Conservation (phyloP, 2,797 vertebrate genomes). For the Lycodopsis pacificus region DNA sequence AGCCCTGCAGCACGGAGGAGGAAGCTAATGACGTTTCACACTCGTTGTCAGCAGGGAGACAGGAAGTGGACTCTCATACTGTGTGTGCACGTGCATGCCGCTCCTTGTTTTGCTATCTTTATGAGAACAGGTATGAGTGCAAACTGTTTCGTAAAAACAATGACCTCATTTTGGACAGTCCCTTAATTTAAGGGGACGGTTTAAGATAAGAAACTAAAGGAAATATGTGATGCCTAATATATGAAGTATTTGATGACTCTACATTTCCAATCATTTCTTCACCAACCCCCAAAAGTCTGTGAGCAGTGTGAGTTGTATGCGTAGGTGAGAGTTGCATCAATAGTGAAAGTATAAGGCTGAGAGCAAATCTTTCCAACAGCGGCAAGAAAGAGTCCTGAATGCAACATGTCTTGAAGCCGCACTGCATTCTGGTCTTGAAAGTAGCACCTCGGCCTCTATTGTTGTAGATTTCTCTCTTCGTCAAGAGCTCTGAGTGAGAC, state of each 20-base stretch:
- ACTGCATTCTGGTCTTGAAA: constrained; percentile 10
- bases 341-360: neutral
- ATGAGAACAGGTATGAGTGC: constrained; percentile 10
- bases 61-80: constrained; percentile 57
- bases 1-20: constrained; percentile 40
- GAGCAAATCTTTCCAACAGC: neutral
- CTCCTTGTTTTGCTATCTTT: constrained; percentile 24
- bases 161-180: neutral
- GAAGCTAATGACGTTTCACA: constrained; percentile 72
- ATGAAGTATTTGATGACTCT: too few species aligned
- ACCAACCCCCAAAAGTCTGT: neutral
- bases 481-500: neutral
- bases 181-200: neutral
- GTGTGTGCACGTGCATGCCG: constrained; percentile 15
- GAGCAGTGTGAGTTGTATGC: neutral
- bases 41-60: constrained; percentile 50
- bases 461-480: neutral
- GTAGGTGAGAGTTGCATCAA: neutral
- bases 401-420: neutral
- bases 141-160: constrained; percentile 5
- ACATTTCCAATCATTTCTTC: constrained; percentile 1
- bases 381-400: neutral
- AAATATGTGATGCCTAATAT: neutral
- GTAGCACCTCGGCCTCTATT: neutral
- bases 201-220: neutral